Evolutionary conservation across 2,797 vertebrate species (phyloP), one percentile per base, ranked within the genome.

Genomic region (Hippocampus kuda): DNA sequence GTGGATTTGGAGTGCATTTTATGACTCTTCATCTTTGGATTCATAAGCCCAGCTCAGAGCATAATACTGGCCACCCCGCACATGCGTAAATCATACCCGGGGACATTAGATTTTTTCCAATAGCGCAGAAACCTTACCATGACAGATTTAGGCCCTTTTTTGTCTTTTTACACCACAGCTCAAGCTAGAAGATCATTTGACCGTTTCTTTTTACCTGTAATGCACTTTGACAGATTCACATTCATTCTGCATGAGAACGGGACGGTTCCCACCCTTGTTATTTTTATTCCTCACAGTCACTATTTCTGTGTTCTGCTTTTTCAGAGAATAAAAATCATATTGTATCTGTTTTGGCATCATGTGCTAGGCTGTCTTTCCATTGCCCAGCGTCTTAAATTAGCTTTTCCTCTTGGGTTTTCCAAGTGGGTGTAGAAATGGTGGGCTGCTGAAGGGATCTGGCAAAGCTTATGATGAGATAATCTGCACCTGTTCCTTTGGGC

Each of bases 401-500:
- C 75, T 68, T 77, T 70, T 78, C 66, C 80, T 83, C 68, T 67
- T 83, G 81, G 80, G 77, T 83, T 87, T 86, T 85, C 75, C 77
- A 85, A 77, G 84, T 89, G 84, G 84, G 83, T 85, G 84, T 81
- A 81, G 78, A 87, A 81, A 74, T 53, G 78, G 77, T 85, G 84
- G 86, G 83, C 81, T 75, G 84, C 80, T 85, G 84, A 87, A 84
- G 85, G 82, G 77, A 81, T 80, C 83, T 86, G 86, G 84, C 86
- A 80, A 82, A 79, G 78, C 81, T 80, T 83, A 83, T 84, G 84
- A 87, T 59, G 70, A 80, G 80, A 86, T 88, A 88, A 89, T 87
- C 86, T 87, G 86, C 88, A 90, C 87, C 87, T 90, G 88, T 89
- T 89, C 81, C 80, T 82, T 76, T 85, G 82, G 80, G 85, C 77